A percentile compares a stretch with the other conserved stretches of the same genome.
These are phyloP conservation scores for Diarsia dahlii DNA, from an alignment of 2,888 invertebrate species.

Conservation along the genomic window DNA sequence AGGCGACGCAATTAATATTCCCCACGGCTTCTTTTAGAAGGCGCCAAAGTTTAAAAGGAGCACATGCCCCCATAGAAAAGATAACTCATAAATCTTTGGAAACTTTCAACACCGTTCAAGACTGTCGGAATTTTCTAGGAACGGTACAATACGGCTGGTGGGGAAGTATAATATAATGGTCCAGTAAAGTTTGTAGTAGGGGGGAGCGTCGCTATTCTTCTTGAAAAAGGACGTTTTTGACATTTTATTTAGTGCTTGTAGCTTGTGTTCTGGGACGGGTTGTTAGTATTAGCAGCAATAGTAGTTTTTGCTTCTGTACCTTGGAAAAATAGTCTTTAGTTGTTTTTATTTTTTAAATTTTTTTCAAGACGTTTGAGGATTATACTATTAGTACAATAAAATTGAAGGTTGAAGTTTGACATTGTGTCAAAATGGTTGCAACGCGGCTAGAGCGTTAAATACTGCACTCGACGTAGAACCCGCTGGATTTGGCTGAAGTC, in stretches of 20 bases:
- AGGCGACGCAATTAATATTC: conserved; percentile 42
- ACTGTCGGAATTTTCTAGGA: conserved; percentile 44
- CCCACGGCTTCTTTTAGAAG: conserved; percentile 36
- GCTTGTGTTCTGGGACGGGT: not conserved
- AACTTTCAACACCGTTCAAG: conserved; percentile 53
- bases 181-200: conserved; percentile 31
- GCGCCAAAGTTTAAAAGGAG: conserved; percentile 50
- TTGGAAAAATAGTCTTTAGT: not conserved
- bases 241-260: conserved; percentile 20
- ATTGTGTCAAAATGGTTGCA: not conserved
- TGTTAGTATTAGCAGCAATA: not conserved
- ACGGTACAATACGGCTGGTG: conserved; percentile 39
- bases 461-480: not conserved
- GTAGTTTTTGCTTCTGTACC: not conserved
- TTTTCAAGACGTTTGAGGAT: too few species aligned
- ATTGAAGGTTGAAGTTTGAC: not conserved
- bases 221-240: conserved; percentile 16
- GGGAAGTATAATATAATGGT: conserved; percentile 46
- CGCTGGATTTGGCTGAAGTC: not conserved
- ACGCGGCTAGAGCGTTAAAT: too few species aligned
- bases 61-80: conserved; percentile 58
- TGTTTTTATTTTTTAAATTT: too few species aligned
- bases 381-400: not conserved
- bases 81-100: conserved; percentile 63
- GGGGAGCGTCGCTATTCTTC: conserved; percentile 13